Base-by-base conservation (phyloP, 2,888 invertebrate species). In the Idaea biselata region DNA sequence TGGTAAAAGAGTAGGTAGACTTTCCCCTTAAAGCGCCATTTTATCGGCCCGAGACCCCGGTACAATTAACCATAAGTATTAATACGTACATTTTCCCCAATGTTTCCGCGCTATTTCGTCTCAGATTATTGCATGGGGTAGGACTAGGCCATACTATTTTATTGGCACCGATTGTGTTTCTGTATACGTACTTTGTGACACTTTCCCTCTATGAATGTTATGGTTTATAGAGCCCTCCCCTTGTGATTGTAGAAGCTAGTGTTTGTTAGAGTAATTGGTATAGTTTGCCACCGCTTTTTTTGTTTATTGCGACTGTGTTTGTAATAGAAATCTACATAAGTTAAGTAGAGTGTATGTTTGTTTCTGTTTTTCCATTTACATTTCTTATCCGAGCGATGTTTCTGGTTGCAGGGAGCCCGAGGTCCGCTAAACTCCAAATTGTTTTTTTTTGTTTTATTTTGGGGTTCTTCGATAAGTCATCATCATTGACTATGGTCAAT, bases 61-160 rank as follows among this genome's bases (percentile, higher is more conserved):
- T 75, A 88, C 90, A 89, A 90, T 91, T 91, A 91, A 91, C 90
- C 84, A 89, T 89, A 89, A 91, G 90, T 90, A 90, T 90, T 91
- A 91, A 91, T 90, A 89, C 56, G 18, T 56, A 56, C 89, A 86
- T 88, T 89, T 88, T 88, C 89, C 91, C 88, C 83, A 82, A 87
- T 80, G 87, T 89, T 89, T 89, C 88, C 85, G 85, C 86, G 88
- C 85, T 89, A 90, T 90, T 90, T 89, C 90, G 80, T 82, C 79
- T 82, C 79, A 77, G 85, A 87, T 90, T 89, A 90, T 90, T 91
- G 88, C 89, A 76, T 83, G 81, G 91, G 91, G 89, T 83, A 86
- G 80, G 78, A 80, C 80, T 84, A 79, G 80, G 78, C 80, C 80
- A 74, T 77, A 84, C 84, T 83, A 82, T 87, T 89, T 91, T 90